Evolutionary conservation across 2,888 invertebrate genomes (phyloP), one percentile per base, ranked within the genome.

Genomic region (Limnephilus marmoratus): DNA sequence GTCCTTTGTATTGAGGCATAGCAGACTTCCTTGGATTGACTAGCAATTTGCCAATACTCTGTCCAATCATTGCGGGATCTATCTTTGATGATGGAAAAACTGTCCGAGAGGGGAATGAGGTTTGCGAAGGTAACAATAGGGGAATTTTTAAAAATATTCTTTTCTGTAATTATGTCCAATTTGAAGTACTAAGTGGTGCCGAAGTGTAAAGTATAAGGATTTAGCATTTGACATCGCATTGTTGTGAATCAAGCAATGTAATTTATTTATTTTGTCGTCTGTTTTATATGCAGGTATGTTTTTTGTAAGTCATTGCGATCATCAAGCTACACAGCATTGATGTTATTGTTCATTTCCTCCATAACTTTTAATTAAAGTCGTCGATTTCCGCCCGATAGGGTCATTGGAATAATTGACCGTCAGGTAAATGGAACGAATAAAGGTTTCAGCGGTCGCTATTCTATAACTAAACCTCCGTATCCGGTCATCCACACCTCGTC

Each of bases 331-430:
- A n/a, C 9, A 68, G 31, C 31, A 82, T 34, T 18, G 31, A 82
- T 18, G 86, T 86, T 88, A 31, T 34, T 68, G 31, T 31, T 13
- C 31, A 12, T 68, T 88, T 88, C 88, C 88, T 88, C 88, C 31
- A 88, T 88, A 68, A 80, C 34, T 88, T 88, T 34, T 18, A 15
- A 88, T 88, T 80, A 80, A 88, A 88, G 88, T 68, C 88, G n/a
- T 80, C 88, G 68, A 80, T 88, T 80, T 88, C 88, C 88, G 88
- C 37, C 86, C 86, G 15, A 86, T 45, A 86, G 37, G 83, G 86
- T 45, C 86, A 29, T 86, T 45, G 86, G 86, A 37, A 86, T 37
- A 83, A 68, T 31, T 82, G 82, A 82, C 82, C 82, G 34, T 82
- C 82, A 34, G 82, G 82, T 82, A 82, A 82, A 82, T 82, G 82